Evolutionary conservation across 2,113 vertebrate genomes (phyloP).

Genomic region (Sander vitreus): DNA sequence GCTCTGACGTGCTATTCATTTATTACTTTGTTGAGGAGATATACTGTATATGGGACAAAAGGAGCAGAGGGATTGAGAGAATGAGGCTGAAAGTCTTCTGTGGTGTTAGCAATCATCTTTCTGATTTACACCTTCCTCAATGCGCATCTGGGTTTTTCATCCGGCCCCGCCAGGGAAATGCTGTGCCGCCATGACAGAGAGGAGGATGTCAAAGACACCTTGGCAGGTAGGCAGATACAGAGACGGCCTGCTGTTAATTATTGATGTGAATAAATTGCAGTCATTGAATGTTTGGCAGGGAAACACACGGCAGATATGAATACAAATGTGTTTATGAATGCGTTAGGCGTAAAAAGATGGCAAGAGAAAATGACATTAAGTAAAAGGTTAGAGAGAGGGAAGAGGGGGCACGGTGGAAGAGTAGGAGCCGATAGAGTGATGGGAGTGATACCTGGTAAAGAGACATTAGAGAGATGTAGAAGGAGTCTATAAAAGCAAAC

Average conservation of each 20-base stretch:
- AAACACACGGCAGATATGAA: constrained; percentile 61
- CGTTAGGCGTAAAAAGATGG: constrained; percentile 2
- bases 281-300: constrained; percentile 61
- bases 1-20: constrained; percentile 64
- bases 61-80: constrained; percentile 45
- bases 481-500: constrained; percentile 80
- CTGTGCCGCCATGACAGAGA: constrained; percentile 17
- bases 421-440: constrained; percentile 60
- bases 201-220: constrained; percentile 59
- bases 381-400: constrained; percentile 4
- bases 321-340: constrained; percentile 60
- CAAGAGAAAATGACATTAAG: constrained; percentile 11
- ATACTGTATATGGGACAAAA: constrained; percentile 66
- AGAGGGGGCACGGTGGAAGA: background rate
- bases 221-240: constrained; percentile 54
- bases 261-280: constrained; percentile 71
- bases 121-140: constrained; percentile 60
- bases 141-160: constrained; percentile 53
- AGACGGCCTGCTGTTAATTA: constrained; percentile 67
- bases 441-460: constrained; percentile 65
- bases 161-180: constrained; percentile 2
- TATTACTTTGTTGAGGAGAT: constrained; percentile 77
- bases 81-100: constrained; percentile 29
- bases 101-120: constrained; percentile 32
- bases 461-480: constrained; percentile 70